phyloP scores from a whole-genome alignment of 2,113 vertebrate genomes.

The Esox niger region DNA sequence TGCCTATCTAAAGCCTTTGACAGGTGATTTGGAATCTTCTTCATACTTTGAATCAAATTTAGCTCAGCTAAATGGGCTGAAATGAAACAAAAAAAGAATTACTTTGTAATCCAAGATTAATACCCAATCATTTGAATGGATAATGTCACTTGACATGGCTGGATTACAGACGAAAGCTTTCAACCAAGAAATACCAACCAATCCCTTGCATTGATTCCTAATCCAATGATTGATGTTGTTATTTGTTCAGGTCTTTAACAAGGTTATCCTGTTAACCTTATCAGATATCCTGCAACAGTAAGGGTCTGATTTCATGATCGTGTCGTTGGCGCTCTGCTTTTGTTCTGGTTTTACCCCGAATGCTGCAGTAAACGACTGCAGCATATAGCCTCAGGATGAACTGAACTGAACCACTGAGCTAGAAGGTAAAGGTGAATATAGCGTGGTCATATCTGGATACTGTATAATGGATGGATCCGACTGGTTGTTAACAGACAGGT shows the following conservation, averaged over 20 bases:
- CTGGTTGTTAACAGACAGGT: slow-evolving; percentile 1
- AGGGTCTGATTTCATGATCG: background rate
- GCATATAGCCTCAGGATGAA: background rate
- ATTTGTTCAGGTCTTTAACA: background rate
- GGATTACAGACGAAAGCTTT: slow-evolving; percentile 42
- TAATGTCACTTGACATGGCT: slow-evolving; percentile 34
- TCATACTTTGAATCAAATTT: background rate
- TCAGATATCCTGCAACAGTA: background rate
- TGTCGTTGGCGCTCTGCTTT: background rate
- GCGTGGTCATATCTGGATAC: background rate
- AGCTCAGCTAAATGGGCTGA: background rate
- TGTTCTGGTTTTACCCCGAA: no score
- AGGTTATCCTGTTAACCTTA: background rate
- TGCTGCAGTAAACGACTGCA: background rate
- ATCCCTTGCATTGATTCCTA: slow-evolving; percentile 24
- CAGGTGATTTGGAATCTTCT: background rate
- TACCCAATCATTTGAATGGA: slow-evolving; percentile 30
- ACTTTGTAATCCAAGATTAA: slow-evolving; percentile 31
- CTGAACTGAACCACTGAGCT: background rate
- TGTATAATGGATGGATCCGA: slow-evolving; percentile 6
- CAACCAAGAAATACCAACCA: background rate
- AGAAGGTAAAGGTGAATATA: background rate
- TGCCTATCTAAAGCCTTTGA: no score
- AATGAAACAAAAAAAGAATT: slow-evolving; percentile 33
- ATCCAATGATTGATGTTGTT: slow-evolving; percentile 17